Evolutionary conservation across 2,113 vertebrate genomes (phyloP).

Genomic region (Danionella cerebrum): DNA sequence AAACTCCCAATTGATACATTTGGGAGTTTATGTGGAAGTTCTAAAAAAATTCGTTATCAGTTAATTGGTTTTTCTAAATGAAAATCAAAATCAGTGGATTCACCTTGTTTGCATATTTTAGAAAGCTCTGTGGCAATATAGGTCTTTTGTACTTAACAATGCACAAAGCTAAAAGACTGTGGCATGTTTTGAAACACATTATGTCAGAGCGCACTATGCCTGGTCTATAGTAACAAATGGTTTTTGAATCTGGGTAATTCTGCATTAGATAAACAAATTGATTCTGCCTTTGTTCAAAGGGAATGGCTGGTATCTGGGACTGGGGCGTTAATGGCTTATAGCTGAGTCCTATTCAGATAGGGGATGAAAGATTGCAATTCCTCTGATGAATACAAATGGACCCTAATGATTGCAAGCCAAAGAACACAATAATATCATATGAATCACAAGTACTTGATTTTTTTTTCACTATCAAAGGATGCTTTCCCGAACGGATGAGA

Average conservation of each 20-base stretch:
- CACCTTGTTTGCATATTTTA: no score
- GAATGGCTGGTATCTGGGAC: background rate
- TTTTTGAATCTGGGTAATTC: slow-evolving; percentile 21
- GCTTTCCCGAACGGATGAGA: background rate
- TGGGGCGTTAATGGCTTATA: slow-evolving; percentile 5
- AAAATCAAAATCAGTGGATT: no score
- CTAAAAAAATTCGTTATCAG: no score
- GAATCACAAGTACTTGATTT: background rate
- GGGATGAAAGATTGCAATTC: slow-evolving; percentile 10
- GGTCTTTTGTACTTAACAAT: no score
- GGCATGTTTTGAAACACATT: background rate
- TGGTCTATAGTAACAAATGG: slow-evolving; percentile 16
- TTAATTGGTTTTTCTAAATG: no score
- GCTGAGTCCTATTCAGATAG: slow-evolving; percentile 14
- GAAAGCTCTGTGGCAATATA: background rate
- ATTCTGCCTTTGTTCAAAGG: slow-evolving; percentile 26
- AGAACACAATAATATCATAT: slow-evolving; percentile 12
- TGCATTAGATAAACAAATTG: slow-evolving; percentile 34
- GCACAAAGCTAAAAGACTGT: background rate
- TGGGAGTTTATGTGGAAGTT: no score
- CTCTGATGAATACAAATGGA: slow-evolving; percentile 23
- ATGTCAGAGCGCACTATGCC: background rate
- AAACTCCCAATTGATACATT: no score
- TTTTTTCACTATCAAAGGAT: background rate
- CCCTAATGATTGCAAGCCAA: slow-evolving; percentile 4